A percentile compares a stretch with the other conserved stretches of the same genome.
Conservation (phyloP, 2,888 invertebrate species). For the Lucinisca nassula region DNA sequence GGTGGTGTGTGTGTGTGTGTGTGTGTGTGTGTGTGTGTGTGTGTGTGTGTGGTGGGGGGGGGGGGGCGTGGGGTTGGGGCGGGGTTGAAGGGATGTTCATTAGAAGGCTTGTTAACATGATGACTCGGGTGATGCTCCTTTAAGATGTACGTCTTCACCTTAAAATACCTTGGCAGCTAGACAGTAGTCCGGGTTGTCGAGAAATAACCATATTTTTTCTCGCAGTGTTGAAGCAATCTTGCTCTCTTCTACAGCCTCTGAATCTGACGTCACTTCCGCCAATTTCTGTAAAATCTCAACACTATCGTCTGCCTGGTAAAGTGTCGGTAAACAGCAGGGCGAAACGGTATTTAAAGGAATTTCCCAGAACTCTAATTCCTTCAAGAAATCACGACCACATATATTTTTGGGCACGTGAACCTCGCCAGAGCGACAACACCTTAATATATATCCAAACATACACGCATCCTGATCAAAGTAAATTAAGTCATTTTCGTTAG, state of each 20-base stretch:
- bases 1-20: no score
- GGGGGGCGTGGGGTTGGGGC: no score
- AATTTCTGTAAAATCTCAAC: not conserved
- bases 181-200: not conserved
- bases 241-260: not conserved
- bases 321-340: constrained; percentile 2
- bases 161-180: not conserved
- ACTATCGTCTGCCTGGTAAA: not conserved
- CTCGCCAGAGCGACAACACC: constrained; percentile 1
- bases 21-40: no score
- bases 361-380: not conserved
- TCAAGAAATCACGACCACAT: not conserved
- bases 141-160: no score
- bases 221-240: not conserved
- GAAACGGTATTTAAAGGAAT: not conserved
- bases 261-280: not conserved
- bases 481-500: not conserved
- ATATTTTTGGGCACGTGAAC: not conserved
- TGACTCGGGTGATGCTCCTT: no score
- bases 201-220: not conserved
- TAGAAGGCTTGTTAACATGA: no score
- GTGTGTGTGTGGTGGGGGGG: no score
- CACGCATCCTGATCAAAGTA: constrained; percentile 2
- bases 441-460: constrained; percentile 1
- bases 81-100: no score